Conservation (phyloP, 1,140 invertebrate genomes). For the Papilio polytes region DNA sequence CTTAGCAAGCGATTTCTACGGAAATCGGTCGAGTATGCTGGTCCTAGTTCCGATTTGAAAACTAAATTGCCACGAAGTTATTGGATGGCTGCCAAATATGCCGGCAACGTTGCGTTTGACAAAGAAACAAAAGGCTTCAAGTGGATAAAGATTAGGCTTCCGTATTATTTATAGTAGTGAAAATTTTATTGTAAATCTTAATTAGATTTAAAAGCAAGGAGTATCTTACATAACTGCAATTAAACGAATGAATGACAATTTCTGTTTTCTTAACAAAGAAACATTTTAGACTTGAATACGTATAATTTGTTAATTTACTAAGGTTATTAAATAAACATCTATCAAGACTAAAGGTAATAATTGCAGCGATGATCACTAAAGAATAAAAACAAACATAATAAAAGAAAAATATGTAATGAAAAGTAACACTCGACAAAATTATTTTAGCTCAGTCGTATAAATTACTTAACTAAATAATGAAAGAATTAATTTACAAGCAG, state of each 20-base stretch:
- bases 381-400: not conserved
- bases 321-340: too few species aligned
- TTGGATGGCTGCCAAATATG: conserved; percentile 25
- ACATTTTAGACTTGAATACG: too few species aligned
- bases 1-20: conserved; percentile 8
- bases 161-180: not conserved
- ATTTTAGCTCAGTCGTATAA: not conserved
- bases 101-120: not conserved
- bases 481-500: not conserved
- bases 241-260: too few species aligned
- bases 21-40: not conserved
- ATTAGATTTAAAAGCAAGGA: not conserved
- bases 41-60: conserved; percentile 9
- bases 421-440: not conserved
- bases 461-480: not conserved
- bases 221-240: too few species aligned
- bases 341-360: too few species aligned
- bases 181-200: not conserved
- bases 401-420: not conserved
- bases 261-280: too few species aligned
- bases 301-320: too few species aligned
- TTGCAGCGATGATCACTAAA: too few species aligned
- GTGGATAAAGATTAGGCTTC: not conserved
- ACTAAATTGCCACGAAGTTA: conserved; percentile 27
- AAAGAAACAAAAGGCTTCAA: conserved; percentile 11